Conservation (phyloP, 92 coral and sea anemone species). For the Plumapathes pennacea region DNA sequence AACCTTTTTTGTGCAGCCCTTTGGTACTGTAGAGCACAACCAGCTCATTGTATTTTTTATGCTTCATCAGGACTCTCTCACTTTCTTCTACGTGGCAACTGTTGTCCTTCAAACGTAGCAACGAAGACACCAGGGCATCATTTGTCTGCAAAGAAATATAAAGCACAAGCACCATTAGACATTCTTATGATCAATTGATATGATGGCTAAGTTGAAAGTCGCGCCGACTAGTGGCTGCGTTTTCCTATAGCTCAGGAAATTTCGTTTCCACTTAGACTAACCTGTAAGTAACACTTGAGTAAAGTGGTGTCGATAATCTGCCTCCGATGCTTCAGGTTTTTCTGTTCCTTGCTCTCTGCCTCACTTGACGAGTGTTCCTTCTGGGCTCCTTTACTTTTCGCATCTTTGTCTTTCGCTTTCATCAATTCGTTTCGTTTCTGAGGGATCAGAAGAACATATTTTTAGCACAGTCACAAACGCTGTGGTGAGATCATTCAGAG, state of each 20-base stretch:
- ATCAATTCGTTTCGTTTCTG: constrained; percentile 34
- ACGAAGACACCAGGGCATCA: constrained; percentile 89
- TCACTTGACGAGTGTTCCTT: no score
- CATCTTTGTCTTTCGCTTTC: background rate
- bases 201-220: no score
- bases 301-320: constrained; percentile 95
- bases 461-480: background rate
- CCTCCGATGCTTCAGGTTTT: constrained; percentile 74
- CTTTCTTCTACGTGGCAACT: constrained; percentile 90
- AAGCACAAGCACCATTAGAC: no score
- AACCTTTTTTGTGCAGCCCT: constrained; percentile 96
- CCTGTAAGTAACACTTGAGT: constrained; percentile 95
- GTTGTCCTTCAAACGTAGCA: constrained; percentile 90
- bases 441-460: background rate
- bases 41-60: constrained; percentile 89
- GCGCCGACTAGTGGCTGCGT: no score
- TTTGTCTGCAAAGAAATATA: constrained; percentile 68
- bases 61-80: constrained; percentile 75
- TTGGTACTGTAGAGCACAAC: constrained; percentile 88
- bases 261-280: constrained; percentile 16
- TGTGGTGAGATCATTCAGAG: no score
- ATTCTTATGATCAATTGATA: no score
- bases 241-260: no score
- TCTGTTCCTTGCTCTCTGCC: constrained; percentile 80
- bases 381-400: no score